phyloP scores from a whole-genome alignment of 2,113 vertebrate species.

The Coreoperca whiteheadi region DNA sequence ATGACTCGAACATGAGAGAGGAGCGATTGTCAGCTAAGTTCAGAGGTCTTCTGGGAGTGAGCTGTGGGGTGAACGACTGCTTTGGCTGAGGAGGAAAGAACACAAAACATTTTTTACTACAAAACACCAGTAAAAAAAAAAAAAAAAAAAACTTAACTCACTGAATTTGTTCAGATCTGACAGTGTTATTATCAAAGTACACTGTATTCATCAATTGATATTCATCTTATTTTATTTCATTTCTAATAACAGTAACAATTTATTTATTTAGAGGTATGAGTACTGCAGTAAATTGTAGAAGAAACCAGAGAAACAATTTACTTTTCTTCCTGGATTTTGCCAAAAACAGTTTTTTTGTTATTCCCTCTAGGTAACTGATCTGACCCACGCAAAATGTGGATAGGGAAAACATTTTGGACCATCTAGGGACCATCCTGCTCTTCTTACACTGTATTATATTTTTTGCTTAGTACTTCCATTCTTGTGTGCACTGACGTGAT shows the following conservation, averaged over 20 bases:
- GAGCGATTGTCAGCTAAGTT: conserved; percentile 86
- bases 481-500: too few relatives aligned
- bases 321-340: neutral
- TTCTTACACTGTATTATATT: too few relatives aligned
- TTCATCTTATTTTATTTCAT: neutral
- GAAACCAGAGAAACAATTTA: neutral
- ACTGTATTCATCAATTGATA: neutral
- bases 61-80: conserved; percentile 85
- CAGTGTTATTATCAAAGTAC: conserved; percentile 9
- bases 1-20: conserved; percentile 87
- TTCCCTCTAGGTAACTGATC: neutral
- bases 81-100: conserved; percentile 77
- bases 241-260: neutral
- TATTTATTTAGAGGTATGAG: neutral
- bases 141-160: neutral
- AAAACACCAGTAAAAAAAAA: neutral
- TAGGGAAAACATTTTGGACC: neutral
- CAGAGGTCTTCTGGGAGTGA: conserved; percentile 82
- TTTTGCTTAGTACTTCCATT: too few relatives aligned
- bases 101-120: conserved; percentile 30
- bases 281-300: neutral
- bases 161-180: neutral
- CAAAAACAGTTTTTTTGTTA: neutral
- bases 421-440: neutral
- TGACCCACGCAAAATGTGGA: neutral